Base-by-base conservation (phyloP, 2,797 vertebrate genomes). In the Podargus strigoides region DNA sequence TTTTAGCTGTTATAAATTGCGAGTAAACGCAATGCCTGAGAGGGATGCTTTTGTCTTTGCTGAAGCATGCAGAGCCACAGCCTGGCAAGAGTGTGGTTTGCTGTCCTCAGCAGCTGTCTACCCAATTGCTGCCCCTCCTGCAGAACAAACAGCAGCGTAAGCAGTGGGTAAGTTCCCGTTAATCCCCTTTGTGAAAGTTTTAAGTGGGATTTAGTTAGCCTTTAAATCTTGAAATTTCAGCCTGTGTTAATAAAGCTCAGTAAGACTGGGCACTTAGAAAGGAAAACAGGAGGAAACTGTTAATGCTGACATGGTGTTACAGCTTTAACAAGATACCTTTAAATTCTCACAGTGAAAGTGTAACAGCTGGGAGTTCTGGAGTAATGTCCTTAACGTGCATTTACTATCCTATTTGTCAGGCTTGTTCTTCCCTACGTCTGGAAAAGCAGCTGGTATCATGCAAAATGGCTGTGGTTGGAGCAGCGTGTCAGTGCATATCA, bases 301-400 rank as follows among this genome's bases (percentile, higher is more conserved):
- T 92, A n/a, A 42, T 24, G 80, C 87, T 84, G 85, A 41, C 39
- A n/a, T 16, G 14, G 76, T 37, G 70, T 72, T 79, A 30, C 23
- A 4, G 80, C 82, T 87, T 94, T 59, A 86, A 91, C 83, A 62
- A 82, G 83, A 46, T 32, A 47, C 77, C 88, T 86, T 86, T 75
- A 47, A 47, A 58, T 93, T 44, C 91, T 94, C 50, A 1, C 78
- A 49, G 68, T 0, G 0, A 3, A 64, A 50, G 27, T 24, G 0
- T 7, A 87, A 66, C 94, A 95, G 89, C 94, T 95, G 87, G 75
- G 67, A 89, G 58, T 30, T 74, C 2, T 32, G 66, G 46, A 88
- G 73, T 34, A 12, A 80, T 5, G 60, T 91, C 82, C 72, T 95
- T 68, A 72, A 80, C 0, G 1, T 87, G 58, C 82, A 8, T 74